A percentile compares a stretch with the other conserved stretches of the same genome.
Conservation (phyloP, 23 tunicate species). For the Trididemnum clinides region DNA sequence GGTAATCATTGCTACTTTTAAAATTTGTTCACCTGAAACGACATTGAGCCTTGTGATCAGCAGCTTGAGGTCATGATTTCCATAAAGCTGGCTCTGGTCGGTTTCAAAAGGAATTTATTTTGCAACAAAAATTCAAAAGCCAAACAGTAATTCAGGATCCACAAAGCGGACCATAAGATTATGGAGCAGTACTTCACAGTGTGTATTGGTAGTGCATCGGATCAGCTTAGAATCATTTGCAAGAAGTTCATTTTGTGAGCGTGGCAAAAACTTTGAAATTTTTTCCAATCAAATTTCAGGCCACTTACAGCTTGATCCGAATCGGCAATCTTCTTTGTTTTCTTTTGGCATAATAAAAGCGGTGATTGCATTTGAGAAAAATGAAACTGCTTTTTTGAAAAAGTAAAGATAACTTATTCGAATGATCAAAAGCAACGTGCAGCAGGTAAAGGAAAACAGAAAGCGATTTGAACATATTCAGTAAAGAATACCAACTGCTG, state of each 20-base stretch:
- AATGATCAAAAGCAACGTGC: not conserved
- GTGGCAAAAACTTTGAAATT: not conserved
- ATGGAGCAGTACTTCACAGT: not conserved
- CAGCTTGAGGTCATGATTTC: too few relatives aligned
- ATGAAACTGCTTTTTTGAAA: not conserved
- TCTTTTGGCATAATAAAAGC: not conserved
- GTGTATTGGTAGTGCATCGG: not conserved
- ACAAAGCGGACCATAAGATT: not conserved
- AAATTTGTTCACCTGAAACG: not conserved
- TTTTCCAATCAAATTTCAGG: too few relatives aligned
- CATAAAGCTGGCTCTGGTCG: not conserved
- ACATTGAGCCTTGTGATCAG: not conserved
- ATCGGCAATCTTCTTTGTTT: not conserved
- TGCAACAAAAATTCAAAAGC: not conserved
- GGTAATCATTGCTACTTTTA: not conserved
- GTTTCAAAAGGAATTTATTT: too few relatives aligned
- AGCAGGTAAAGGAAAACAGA: not conserved
- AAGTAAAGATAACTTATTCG: not conserved
- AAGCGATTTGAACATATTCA: not conserved
- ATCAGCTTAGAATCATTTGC: not conserved
- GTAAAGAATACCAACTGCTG: not conserved
- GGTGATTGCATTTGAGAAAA: not conserved
- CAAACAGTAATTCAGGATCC: not conserved
- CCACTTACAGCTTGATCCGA: not conserved
- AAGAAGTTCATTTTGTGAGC: not conserved